Conservation (phyloP, 2,797 vertebrate genomes). For the Cottoperca gobio region DNA sequence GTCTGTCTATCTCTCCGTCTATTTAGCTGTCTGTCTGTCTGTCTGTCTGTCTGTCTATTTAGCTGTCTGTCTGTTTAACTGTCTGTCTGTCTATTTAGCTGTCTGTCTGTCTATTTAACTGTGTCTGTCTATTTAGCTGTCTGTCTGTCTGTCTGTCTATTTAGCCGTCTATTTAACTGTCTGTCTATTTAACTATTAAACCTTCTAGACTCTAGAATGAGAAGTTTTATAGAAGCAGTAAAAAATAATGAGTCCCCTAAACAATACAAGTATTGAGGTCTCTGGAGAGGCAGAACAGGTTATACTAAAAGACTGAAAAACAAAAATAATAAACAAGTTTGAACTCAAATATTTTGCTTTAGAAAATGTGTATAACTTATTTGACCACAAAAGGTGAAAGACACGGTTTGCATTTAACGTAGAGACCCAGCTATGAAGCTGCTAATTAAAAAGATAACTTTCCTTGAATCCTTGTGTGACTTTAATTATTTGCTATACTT, state of each 20-base stretch:
- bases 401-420: not conserved
- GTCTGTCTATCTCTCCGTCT: no score
- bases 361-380: conserved; percentile 28
- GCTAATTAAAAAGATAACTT: conserved; percentile 17
- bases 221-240: conserved; percentile 42
- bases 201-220: no score
- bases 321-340: conserved; percentile 18
- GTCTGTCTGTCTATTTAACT: conserved; percentile 31
- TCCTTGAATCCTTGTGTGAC: not conserved
- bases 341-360: not conserved
- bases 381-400: conserved; percentile 20
- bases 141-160: no score
- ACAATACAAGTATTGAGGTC: conserved; percentile 36
- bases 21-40: conserved; percentile 19
- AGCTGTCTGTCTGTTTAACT: conserved; percentile 35
- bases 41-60: conserved; percentile 35
- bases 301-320: conserved; percentile 12
- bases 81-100: conserved; percentile 32
- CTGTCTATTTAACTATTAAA: no score
- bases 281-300: conserved; percentile 6
- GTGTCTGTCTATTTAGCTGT: conserved; percentile 36
- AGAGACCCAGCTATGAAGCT: not conserved
- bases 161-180: no score
- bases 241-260: conserved; percentile 44
- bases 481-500: conserved; percentile 10